Conservation (phyloP, 2,113 vertebrate species). For the Corapipo altera region DNA sequence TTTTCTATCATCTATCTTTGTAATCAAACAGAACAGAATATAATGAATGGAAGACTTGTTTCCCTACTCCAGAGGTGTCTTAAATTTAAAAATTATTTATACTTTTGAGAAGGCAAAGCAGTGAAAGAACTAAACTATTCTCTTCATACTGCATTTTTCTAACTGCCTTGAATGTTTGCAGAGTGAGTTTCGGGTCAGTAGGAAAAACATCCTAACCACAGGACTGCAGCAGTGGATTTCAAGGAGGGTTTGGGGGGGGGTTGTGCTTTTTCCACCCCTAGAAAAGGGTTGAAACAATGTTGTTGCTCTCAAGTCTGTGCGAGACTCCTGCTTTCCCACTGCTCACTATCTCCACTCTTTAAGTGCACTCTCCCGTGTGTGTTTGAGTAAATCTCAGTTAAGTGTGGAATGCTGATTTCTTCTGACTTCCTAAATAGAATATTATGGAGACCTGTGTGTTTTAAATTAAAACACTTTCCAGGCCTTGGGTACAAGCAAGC, state of each 20-base stretch:
- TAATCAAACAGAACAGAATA: slow-evolving; percentile 24
- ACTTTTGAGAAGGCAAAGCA: background rate
- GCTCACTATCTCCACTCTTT: background rate
- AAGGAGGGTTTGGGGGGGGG: background rate
- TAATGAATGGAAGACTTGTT: slow-evolving; percentile 1
- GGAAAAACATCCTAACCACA: background rate
- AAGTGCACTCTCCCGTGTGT: background rate
- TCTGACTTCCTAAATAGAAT: slow-evolving; percentile 65
- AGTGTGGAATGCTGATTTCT: slow-evolving; percentile 59
- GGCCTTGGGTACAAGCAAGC: slow-evolving; percentile 50
- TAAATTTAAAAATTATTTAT: slow-evolving; percentile 35
- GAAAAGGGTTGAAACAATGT: background rate
- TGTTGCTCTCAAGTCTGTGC: background rate
- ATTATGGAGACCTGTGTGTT: slow-evolving; percentile 62
- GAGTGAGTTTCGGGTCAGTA: background rate
- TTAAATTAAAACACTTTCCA: slow-evolving; percentile 68
- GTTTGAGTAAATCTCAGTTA: slow-evolving; percentile 51
- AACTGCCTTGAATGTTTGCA: background rate
- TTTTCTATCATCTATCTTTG: slow-evolving; percentile 1
- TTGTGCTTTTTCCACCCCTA: background rate
- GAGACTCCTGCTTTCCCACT: background rate
- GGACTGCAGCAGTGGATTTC: background rate
- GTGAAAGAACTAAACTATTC: background rate
- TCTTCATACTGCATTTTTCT: background rate
- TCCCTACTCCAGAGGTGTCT: background rate